A percentile compares a stretch with the other conserved stretches of the same genome.
Evolutionary conservation across 2,888 invertebrate species (phyloP).

Genomic region (Myopa testacea): DNA sequence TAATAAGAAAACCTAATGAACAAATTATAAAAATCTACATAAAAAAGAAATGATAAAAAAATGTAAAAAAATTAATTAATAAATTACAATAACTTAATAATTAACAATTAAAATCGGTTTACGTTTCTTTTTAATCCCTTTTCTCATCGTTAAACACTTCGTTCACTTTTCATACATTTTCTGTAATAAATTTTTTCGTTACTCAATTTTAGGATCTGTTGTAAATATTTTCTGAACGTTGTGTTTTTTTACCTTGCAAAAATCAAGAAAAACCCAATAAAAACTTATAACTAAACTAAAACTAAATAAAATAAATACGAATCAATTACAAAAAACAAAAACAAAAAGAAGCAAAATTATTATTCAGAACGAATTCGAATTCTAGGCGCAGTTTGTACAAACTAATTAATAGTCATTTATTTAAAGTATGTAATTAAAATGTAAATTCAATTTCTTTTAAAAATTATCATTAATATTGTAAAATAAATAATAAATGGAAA

Average conservation of each 20-base stretch:
- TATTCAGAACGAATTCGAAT: no score
- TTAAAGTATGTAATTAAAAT: constrained; percentile 7
- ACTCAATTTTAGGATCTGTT: constrained; percentile 33
- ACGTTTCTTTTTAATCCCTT: no score
- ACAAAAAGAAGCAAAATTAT: not conserved
- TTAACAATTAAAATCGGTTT: no score
- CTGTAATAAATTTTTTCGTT: no score
- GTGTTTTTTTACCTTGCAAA: constrained; percentile 9
- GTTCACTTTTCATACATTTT: no score
- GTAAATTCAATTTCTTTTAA: not conserved
- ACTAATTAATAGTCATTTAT: constrained; percentile 21
- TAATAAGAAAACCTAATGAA: no score
- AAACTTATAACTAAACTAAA: constrained; percentile 8
- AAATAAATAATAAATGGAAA: constrained; percentile 4
- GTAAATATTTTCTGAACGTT: constrained; percentile 25
- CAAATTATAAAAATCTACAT: no score
- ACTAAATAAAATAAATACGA: constrained; percentile 30
- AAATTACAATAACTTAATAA: no score
- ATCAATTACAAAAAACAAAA: constrained; percentile 29
- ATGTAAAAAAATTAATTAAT: no score
- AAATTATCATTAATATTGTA: not conserved
- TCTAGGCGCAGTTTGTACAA: constrained; percentile 38
- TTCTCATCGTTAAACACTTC: no score
- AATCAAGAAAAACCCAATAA: constrained; percentile 9
- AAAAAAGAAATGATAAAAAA: no score